Percentiles rank a stretch among this genome's conserved stretches.
These are phyloP conservation scores for Paedocypris sp. DNA, from an alignment of 2,113 vertebrate genomes.

Conservation along the genomic window DNA sequence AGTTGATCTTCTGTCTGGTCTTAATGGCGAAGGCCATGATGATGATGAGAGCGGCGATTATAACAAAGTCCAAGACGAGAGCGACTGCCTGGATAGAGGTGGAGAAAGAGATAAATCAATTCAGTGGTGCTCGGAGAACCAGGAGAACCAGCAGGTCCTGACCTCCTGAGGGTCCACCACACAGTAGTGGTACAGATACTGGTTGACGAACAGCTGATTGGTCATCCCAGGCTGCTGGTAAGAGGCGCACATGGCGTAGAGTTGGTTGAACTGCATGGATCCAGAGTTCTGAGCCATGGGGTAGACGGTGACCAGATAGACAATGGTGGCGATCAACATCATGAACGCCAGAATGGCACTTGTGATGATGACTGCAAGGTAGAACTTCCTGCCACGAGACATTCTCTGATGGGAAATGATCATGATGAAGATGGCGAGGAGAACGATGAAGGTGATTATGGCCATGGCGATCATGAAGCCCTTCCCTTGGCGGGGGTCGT, in stretches of 20 bases:
- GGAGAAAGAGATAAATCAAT: not conserved
- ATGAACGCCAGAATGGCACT: conserved; percentile 64
- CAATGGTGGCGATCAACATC: conserved; percentile 75
- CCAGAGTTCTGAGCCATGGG: conserved; percentile 72
- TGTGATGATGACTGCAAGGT: conserved; percentile 63
- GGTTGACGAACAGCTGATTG: conserved; percentile 61
- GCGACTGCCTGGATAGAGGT: conserved; percentile 69
- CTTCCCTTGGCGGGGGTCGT: conserved; percentile 71
- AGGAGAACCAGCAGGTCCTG: conserved; percentile 5
- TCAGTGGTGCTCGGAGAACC: not conserved
- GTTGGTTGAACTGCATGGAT: conserved; percentile 59
- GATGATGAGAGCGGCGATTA: conserved; percentile 65
- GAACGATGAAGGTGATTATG: conserved; percentile 63
- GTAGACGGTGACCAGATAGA: conserved; percentile 77
- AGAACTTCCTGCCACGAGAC: conserved; percentile 67
- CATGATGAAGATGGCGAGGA: conserved; percentile 67
- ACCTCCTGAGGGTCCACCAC: conserved; percentile 88
- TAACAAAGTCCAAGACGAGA: conserved; percentile 73
- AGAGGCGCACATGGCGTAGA: conserved; percentile 65
- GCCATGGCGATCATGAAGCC: conserved; percentile 77
- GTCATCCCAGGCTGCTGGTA: conserved; percentile 49
- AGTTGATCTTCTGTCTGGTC: conserved; percentile 67
- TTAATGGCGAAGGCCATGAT: conserved; percentile 79
- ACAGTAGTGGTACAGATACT: conserved; percentile 85
- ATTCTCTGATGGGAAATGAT: conserved; percentile 61